A percentile compares a stretch with the other conserved stretches of the same genome.
Evolutionary conservation across 2,113 vertebrate species (phyloP).

Genomic region (Pogonocichla stellata): DNA sequence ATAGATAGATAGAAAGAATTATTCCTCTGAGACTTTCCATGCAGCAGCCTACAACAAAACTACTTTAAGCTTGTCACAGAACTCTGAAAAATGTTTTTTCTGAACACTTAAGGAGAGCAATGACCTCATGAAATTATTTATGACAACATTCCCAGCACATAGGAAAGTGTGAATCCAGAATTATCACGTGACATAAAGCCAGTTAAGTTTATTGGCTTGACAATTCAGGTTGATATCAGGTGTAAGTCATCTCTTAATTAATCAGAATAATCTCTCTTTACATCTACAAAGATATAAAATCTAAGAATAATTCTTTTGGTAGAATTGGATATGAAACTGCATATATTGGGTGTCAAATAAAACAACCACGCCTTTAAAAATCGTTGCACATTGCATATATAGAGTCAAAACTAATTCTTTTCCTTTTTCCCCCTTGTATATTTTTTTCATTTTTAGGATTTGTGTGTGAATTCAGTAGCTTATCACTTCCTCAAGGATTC

Average conservation of each 20-base stretch:
- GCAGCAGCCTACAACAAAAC: background rate
- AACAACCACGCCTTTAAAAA: background rate
- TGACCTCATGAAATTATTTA: background rate
- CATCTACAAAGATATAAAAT: background rate
- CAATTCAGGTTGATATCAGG: background rate
- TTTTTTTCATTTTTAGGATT: background rate
- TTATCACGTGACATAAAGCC: background rate
- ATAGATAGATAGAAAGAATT: background rate
- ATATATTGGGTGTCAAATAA: background rate
- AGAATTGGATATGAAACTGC: background rate
- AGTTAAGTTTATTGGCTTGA: background rate
- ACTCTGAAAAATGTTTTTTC: background rate
- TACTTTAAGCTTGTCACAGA: background rate
- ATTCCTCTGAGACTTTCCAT: background rate
- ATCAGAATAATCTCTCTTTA: background rate
- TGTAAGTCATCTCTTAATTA: background rate
- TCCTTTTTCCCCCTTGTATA: rapidly evolving
- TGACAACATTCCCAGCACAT: background rate
- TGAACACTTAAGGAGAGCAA: background rate
- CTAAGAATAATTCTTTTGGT: background rate
- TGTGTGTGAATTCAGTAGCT: constrained; percentile 12
- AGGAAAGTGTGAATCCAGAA: background rate
- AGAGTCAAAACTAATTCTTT: background rate
- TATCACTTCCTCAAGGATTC: constrained; percentile 33
- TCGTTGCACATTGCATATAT: background rate